These are phyloP conservation scores for Lasiurus cinereus DNA, from an alignment of 2,113 vertebrate species.

Conservation along the genomic window DNA sequence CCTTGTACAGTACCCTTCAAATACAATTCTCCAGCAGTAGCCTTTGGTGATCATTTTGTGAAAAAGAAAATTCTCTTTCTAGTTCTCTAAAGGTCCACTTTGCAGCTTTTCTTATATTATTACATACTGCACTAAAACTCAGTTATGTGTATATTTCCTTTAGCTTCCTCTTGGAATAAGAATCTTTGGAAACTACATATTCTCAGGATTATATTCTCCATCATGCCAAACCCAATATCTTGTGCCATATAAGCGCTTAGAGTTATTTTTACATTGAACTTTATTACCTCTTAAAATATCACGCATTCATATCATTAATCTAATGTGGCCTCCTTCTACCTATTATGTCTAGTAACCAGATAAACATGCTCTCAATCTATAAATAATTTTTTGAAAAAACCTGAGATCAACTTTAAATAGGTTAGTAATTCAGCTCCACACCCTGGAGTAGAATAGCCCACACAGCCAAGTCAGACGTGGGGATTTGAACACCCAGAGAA, in stretches of 20 bases:
- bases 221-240: neutral
- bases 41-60: neutral
- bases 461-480: neutral
- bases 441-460: neutral
- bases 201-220: neutral
- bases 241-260: neutral
- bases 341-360: neutral
- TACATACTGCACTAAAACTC: neutral
- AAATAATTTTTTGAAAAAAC: neutral
- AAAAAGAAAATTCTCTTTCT: neutral
- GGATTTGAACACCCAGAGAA: neutral
- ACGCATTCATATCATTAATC: neutral
- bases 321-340: neutral
- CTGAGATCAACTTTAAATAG: neutral
- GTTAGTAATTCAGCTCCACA: neutral
- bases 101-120: neutral
- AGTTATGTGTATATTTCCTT: neutral
- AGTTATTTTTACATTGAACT: neutral
- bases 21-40: neutral
- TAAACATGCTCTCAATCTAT: neutral
- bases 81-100: neutral
- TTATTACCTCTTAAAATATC: neutral
- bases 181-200: neutral
- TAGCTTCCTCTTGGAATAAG: neutral
- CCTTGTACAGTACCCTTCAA: neutral